Conservation (phyloP, 2,888 invertebrate genomes). For the Neoaliturus tenellus region DNA sequence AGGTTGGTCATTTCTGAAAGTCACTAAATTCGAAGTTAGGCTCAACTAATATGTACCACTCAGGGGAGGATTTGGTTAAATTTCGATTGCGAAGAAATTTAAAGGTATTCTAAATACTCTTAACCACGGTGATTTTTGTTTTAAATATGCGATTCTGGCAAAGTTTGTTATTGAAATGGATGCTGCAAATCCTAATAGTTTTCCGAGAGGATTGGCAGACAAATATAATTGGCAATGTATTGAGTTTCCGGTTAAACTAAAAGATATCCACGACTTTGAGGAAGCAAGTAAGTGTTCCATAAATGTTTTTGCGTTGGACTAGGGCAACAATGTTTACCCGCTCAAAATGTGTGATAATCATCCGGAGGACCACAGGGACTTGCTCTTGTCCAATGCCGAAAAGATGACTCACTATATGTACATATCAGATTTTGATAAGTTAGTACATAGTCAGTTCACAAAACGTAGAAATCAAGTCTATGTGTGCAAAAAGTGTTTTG, state of each 20-base stretch:
- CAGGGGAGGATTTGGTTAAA: conserved; percentile 1
- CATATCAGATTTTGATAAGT: not conserved
- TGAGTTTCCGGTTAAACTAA: conserved; percentile 9
- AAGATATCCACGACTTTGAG: conserved; percentile 15
- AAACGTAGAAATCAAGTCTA: not conserved
- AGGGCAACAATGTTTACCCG: not conserved
- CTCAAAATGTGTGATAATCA: not conserved
- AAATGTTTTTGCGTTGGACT: not conserved
- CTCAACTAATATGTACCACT: not conserved
- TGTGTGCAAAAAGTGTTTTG: conserved; percentile 34
- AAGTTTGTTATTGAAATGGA: not conserved
- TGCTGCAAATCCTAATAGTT: conserved; percentile 1
- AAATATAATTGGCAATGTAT: conserved; percentile 20
- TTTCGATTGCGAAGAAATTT: not conserved
- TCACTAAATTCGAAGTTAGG: not conserved
- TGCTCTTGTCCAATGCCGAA: not conserved
- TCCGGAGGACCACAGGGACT: not conserved
- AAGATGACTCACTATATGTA: not conserved
- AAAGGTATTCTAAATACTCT: not conserved
- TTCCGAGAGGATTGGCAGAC: conserved; percentile 1
- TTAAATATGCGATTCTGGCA: not conserved
- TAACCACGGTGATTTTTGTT: not conserved
- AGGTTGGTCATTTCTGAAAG: conserved; percentile 32
- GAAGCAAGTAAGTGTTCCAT: not conserved
- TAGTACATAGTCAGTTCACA: not conserved